These are phyloP conservation scores for Gasterosteus aculeatus DNA, from an alignment of 2,113 vertebrate species.

Conservation along the genomic window DNA sequence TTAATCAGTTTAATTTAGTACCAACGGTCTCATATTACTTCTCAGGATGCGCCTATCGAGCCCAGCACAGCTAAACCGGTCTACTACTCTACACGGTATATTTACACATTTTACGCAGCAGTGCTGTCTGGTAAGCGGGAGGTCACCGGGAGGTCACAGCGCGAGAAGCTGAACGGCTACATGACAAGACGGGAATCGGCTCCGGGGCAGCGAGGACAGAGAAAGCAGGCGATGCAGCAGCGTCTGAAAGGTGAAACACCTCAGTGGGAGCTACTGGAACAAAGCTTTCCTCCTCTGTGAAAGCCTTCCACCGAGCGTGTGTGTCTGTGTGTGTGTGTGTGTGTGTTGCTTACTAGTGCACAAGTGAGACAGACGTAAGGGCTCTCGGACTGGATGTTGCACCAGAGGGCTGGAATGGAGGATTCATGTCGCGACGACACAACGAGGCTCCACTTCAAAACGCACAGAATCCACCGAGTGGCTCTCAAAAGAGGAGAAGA, in stretches of 20 bases:
- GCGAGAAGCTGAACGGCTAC: not conserved
- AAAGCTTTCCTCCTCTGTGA: conserved; percentile 29
- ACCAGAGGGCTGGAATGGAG: conserved; percentile 27
- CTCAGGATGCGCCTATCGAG: not conserved
- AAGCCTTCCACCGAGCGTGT: not conserved
- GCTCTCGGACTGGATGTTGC: conserved; percentile 29
- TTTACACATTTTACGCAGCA: not conserved
- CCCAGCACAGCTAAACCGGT: not conserved
- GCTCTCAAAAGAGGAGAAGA: conserved; percentile 7
- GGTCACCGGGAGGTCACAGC: conserved; percentile 5
- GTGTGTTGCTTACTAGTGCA: conserved; percentile 13
- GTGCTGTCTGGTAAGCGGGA: not conserved
- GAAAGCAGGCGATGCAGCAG: not conserved
- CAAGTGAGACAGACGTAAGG: conserved; percentile 48
- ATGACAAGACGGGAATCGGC: conserved; percentile 30
- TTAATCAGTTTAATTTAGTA: not conserved
- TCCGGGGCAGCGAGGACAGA: conserved; percentile 15
- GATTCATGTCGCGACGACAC: conserved; percentile 39
- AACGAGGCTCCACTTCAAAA: conserved; percentile 26
- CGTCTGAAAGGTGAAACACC: conserved; percentile 27
- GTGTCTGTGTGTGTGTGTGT: conserved; percentile 2
- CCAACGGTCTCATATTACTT: not conserved
- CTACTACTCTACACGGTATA: not conserved
- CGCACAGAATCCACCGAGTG: not conserved
- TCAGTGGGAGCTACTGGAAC: conserved; percentile 36